Evolutionary conservation across 2,888 invertebrate genomes (phyloP).

Genomic region (Athetis lepigone): DNA sequence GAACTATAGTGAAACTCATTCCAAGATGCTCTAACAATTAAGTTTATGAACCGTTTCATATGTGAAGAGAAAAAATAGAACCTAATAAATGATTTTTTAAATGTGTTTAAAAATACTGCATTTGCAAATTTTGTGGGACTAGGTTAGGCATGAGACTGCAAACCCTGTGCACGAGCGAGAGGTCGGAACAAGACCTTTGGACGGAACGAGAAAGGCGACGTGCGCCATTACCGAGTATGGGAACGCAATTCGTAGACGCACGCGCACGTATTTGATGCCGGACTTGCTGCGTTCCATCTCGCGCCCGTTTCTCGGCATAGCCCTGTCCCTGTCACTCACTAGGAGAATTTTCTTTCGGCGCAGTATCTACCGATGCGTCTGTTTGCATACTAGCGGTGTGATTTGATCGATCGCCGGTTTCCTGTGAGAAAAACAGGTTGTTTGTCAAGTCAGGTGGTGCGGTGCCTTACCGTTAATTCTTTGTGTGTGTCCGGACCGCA

Average conservation of each 20-base stretch:
- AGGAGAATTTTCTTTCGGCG: constrained; percentile 72
- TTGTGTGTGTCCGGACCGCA: constrained; percentile 75
- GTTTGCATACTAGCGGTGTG: constrained; percentile 85
- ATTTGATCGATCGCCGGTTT: constrained; percentile 86
- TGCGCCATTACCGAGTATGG: constrained; percentile 88
- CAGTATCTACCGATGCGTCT: constrained; percentile 80
- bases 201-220: constrained; percentile 81
- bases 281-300: constrained; percentile 81
- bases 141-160: constrained; percentile 28
- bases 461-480: constrained; percentile 81
- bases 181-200: constrained; percentile 77
- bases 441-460: constrained; percentile 84
- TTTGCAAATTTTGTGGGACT: constrained; percentile 21
- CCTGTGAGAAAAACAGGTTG: constrained; percentile 87
- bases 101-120: constrained; percentile 23
- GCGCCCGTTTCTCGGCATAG: constrained; percentile 71
- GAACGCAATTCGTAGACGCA: constrained; percentile 89
- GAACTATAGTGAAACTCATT: too few relatives aligned
- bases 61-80: not conserved
- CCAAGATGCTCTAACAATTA: too few relatives aligned
- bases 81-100: not conserved
- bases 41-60: too few relatives aligned
- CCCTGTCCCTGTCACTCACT: constrained; percentile 74
- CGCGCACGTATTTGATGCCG: constrained; percentile 80
- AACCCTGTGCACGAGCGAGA: constrained; percentile 76